Base-by-base conservation (phyloP, 2,797 vertebrate genomes). In the Etheostoma nigrum region DNA sequence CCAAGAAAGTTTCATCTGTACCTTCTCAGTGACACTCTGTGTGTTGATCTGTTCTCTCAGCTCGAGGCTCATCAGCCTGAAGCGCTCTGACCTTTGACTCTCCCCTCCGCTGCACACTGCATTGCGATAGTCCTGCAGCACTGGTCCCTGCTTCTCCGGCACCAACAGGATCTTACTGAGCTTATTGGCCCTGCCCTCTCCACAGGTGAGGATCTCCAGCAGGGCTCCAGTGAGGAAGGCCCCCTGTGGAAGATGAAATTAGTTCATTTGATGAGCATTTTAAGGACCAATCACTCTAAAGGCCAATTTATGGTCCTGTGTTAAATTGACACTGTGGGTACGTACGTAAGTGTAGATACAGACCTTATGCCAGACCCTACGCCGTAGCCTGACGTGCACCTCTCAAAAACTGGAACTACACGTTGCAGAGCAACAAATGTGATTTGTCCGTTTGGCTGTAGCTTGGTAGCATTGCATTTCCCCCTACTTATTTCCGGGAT, bases 161-260 rank as follows among this genome's bases (percentile, higher is more conserved):
- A 96, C 90, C 0, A 30, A 61, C 10, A 99, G 93, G 84, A 98
- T 94, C 49, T 63, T 95, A 18, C 59, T 93, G 67, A 98, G 91
- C 48, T 91, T 89, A 25, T 86, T 82, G 0, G 77, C 75, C 67
- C 65, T 85, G 55, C 11, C 91, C 27, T 94, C 85, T 0, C 91
- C 86, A 6, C 98, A 99, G 0, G 97, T 98, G 76, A 99, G 93
- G 30, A 70, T 79, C 88, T 98, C 97, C 84, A 99, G 88, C 72
- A 95, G 90, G 0, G 93, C 73, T 1, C 96, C 96, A 0, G 94
- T 95, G 86, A 97, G 92, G 59, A 99, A 88, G 74, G 95, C 74
- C 0, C 91, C 94, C 97, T 99, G 76, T 0, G 4, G 6, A 61
- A 44, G 19, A 81, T 25, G 67, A 1, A 62, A 30, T 4, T 59